These are phyloP conservation scores for Mustelus asterias DNA, from an alignment of 2,113 vertebrate genomes.

Conservation along the genomic window DNA sequence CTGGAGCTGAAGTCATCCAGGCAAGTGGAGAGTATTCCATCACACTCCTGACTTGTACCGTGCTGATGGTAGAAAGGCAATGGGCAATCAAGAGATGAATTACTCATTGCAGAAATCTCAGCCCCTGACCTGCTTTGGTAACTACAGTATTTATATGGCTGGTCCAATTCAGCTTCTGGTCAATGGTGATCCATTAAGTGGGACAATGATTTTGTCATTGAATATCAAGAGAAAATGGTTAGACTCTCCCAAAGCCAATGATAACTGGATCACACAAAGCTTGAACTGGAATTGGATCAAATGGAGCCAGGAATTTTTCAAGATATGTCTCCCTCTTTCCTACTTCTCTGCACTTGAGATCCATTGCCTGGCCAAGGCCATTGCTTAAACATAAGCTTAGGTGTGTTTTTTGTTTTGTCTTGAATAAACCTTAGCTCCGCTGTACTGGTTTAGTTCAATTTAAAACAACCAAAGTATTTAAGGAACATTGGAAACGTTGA, in stretches of 20 bases:
- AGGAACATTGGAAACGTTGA: not conserved
- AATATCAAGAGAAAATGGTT: no score
- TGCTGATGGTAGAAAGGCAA: no score
- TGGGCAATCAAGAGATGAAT: no score
- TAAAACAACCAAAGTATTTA: not conserved
- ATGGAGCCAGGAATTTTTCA: not conserved
- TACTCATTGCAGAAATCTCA: no score
- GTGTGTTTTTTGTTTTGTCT: not conserved
- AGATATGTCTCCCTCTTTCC: not conserved
- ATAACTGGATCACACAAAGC: not conserved
- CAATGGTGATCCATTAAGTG: no score
- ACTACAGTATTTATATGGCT: no score
- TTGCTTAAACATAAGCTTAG: not conserved
- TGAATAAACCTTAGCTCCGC: not conserved
- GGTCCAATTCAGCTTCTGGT: no score
- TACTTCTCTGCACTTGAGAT: not conserved
- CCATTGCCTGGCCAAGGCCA: not conserved
- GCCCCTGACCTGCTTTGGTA: no score
- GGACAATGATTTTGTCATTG: no score
- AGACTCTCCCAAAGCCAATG: not conserved
- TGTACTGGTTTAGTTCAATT: not conserved
- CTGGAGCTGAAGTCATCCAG: no score
- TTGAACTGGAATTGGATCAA: not conserved
- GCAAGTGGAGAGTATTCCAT: no score
- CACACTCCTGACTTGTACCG: no score